These are phyloP conservation scores for Leptocoma aspasia DNA, from an alignment of 2,113 vertebrate species.

Conservation along the genomic window DNA sequence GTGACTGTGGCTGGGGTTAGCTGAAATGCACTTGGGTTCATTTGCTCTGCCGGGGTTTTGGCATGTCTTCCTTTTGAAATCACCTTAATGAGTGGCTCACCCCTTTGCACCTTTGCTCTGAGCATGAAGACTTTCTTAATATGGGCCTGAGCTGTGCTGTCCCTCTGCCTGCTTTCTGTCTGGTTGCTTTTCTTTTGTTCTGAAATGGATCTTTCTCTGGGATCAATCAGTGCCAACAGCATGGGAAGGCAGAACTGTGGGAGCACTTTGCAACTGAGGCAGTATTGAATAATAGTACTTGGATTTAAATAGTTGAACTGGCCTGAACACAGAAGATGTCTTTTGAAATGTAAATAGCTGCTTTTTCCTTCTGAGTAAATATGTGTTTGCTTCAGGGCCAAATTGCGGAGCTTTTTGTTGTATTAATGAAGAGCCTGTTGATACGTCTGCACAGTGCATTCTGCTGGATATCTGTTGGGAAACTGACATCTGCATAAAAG, in stretches of 20 bases:
- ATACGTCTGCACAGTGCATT: rapidly evolving
- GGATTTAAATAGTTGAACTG: not conserved
- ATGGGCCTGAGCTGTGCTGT: not conserved
- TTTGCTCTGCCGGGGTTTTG: not conserved
- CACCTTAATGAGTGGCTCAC: not conserved
- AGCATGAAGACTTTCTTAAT: not conserved
- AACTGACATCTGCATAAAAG: not conserved
- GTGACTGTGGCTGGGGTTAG: not conserved
- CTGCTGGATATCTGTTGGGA: not conserved
- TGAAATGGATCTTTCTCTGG: not conserved
- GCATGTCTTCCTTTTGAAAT: not conserved
- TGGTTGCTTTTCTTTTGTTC: not conserved
- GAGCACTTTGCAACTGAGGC: not conserved
- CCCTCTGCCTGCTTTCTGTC: not conserved
- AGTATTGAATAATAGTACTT: not conserved
- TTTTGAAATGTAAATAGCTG: not conserved
- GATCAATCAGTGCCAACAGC: not conserved
- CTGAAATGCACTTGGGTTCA: not conserved
- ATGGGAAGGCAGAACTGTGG: not conserved
- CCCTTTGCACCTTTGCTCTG: not conserved
- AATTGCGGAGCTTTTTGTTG: not conserved
- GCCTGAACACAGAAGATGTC: not conserved
- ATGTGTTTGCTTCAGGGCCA: not conserved
- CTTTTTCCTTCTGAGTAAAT: not conserved
- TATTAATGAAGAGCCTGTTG: not conserved